Percentiles rank a stretch among this genome's conserved stretches.
Evolutionary conservation across 2,113 vertebrate species (phyloP).

Genomic region (Phyllostomus hastatus): DNA sequence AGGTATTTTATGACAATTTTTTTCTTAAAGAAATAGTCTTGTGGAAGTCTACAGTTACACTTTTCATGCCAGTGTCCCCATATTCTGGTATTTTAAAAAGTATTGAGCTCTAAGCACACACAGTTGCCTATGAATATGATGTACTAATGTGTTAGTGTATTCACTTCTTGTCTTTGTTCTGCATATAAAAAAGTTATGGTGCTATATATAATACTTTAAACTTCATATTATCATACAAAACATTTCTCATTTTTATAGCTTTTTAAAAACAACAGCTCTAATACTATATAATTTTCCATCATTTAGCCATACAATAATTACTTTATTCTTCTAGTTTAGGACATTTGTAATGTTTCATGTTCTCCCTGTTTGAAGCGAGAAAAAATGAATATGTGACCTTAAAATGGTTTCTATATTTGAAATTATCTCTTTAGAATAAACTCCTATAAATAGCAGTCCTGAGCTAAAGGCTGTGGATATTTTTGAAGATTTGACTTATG

Average conservation of each 20-base stretch:
- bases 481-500: not conserved
- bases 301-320: not conserved
- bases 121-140: not conserved
- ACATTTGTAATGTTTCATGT: not conserved
- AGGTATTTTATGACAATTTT: not conserved
- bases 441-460: not conserved
- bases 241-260: not conserved
- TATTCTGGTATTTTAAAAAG: not conserved
- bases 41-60: not conserved
- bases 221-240: not conserved
- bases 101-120: not conserved
- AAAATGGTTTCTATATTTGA: not conserved
- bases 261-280: not conserved
- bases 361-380: not conserved
- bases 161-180: not conserved
- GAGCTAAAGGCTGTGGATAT: not conserved
- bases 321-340: not conserved
- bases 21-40: constrained; percentile 15
- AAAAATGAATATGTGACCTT: not conserved
- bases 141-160: not conserved
- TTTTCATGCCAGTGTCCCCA: not conserved
- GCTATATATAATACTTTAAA: not conserved
- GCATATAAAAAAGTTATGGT: not conserved
- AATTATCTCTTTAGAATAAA: not conserved
- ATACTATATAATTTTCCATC: not conserved